Evolutionary conservation across 2,888 invertebrate genomes (phyloP), one percentile per base, ranked within the genome.

Genomic region (Heliconius charithonia): DNA sequence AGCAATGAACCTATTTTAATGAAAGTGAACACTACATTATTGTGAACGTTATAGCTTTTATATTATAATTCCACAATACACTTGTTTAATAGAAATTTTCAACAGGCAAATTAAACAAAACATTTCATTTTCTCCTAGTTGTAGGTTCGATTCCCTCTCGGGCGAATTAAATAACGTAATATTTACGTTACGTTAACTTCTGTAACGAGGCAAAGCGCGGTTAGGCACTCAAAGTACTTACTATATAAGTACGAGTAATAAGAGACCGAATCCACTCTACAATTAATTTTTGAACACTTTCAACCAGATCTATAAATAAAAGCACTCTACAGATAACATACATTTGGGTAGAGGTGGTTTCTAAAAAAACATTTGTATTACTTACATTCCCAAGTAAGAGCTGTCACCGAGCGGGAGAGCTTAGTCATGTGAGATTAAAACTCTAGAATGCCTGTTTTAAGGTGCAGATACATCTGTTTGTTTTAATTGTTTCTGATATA

Each of bases 391-490:
- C 37, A 56, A 72, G 56, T 72, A 72, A 72, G 32, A 72, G 72
- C 72, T 72, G 72, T 72, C 72, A 72, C 72, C 56, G 59, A 72
- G 32, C 72, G 32, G 72, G 37, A 41, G 59, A 59, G 59, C 72
- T 72, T 59, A 72, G 72, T 59, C 72, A 72, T 72, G 59, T 72
- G 78, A 74, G 78, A 78, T 78, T 78, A 78, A 78, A 78, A 78
- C 70, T 70, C 75, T 70, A 78, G 75, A 45, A 59, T 59, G 72
- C 32, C 70, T n/a, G n/a, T n/a, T n/a, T n/a, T n/a, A n/a, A n/a
- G n/a, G n/a, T n/a, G n/a, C n/a, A n/a, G n/a, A n/a, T n/a, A n/a
- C 29, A 56, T 72, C 7, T 7, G 32, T 13, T 10, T 56, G 12
- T 71, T 59, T 19, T 51, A 51, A 51, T 19, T 51, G 2, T 51